These are phyloP conservation scores for Schizaphis graminum DNA, from an alignment of 2,888 invertebrate genomes.

Conservation along the genomic window DNA sequence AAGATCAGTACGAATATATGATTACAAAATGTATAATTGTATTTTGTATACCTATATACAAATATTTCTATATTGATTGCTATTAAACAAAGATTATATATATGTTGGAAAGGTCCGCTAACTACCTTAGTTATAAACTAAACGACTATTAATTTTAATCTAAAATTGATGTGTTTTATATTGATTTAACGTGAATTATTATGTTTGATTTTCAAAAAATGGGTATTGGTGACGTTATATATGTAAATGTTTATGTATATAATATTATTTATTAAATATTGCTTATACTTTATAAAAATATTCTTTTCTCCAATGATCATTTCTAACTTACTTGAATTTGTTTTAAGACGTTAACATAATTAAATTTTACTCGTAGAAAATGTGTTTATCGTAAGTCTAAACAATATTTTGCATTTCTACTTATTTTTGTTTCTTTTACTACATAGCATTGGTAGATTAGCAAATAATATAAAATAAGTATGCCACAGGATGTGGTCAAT, in stretches of 20 bases:
- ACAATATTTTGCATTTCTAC: slow-evolving; percentile 14
- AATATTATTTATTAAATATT: not conserved
- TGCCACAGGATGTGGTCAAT: slow-evolving; percentile 64
- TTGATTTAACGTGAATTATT: not conserved
- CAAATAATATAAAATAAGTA: slow-evolving; percentile 50
- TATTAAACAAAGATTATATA: not conserved
- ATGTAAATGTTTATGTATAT: not conserved
- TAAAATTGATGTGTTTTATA: not conserved
- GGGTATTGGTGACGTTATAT: not conserved
- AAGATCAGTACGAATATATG: too few relatives aligned
- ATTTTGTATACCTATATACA: not conserved
- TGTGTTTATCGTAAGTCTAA: not conserved
- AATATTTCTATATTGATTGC: not conserved
- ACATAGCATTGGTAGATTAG: slow-evolving; percentile 30
- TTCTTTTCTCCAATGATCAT: not conserved
- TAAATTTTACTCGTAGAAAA: not conserved
- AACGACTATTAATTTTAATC: not conserved
- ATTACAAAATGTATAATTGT: too few relatives aligned
- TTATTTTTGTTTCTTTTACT: not conserved
- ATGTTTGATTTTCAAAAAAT: not conserved
- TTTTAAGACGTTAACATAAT: not conserved
- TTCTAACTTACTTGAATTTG: not conserved
- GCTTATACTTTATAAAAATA: not conserved
- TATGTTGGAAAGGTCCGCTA: not conserved
- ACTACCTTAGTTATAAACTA: not conserved